These are phyloP conservation scores for Capricornis sumatraensis DNA, from an alignment of 2,113 vertebrate species.

Conservation along the genomic window DNA sequence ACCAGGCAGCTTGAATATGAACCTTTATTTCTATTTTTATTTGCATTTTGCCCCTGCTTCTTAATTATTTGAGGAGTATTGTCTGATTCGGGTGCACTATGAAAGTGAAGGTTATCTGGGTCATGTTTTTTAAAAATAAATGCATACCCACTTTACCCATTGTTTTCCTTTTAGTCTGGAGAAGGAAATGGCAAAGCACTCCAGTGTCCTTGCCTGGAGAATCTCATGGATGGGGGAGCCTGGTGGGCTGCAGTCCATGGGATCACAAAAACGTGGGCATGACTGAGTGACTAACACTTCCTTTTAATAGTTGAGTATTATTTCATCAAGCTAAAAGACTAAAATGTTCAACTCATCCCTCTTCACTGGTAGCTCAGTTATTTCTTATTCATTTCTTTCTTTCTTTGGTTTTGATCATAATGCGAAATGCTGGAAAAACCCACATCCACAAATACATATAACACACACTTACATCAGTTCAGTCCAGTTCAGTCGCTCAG, in stretches of 20 bases:
- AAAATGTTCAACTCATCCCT: neutral
- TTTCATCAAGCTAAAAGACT: neutral
- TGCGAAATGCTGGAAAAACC: accelerated
- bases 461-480: neutral
- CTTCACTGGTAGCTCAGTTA: neutral
- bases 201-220: neutral
- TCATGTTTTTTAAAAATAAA: neutral
- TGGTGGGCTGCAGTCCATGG: neutral
- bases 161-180: neutral
- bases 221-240: neutral
- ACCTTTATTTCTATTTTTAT: neutral
- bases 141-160: neutral
- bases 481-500: no score
- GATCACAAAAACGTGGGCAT: accelerated
- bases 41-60: neutral
- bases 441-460: accelerated
- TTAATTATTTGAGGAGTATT: neutral
- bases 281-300: neutral
- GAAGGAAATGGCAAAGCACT: neutral
- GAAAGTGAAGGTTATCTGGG: neutral
- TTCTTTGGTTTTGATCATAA: neutral
- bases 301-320: neutral
- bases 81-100: neutral
- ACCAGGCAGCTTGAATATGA: neutral
- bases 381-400: neutral